Conservation (phyloP, 2,888 invertebrate species). For the Ophion slaviceki region DNA sequence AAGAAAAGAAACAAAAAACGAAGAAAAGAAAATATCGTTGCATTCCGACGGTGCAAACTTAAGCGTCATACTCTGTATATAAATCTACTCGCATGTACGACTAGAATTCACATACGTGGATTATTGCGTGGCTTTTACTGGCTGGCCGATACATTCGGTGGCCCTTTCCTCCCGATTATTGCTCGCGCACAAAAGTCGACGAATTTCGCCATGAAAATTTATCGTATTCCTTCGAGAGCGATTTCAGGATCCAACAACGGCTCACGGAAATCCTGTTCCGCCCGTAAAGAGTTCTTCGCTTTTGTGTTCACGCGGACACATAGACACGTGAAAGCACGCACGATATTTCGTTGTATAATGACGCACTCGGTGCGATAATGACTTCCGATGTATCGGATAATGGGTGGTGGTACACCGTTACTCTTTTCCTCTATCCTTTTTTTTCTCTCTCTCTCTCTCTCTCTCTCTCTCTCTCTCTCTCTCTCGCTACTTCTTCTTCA, state of each 20-base stretch:
- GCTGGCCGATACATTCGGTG: not conserved
- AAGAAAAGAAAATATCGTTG: too few species aligned
- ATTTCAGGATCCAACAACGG: conserved; percentile 8
- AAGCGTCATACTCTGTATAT: not conserved
- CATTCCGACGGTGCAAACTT: too few species aligned
- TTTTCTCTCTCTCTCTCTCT: conserved; percentile 18
- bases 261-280: conserved; percentile 57
- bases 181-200: conserved; percentile 6
- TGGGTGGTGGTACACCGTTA: conserved; percentile 60
- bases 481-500: not conserved
- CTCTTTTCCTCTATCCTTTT: conserved; percentile 25
- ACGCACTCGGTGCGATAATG: conserved; percentile 62
- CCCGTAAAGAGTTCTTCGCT: not conserved
- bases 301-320: not conserved
- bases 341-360: conserved; percentile 56
- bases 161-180: not conserved
- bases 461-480: too few species aligned
- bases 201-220: conserved; percentile 54
- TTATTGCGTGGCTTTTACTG: conserved; percentile 20
- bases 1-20: too few species aligned
- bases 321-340: not conserved
- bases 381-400: conserved; percentile 66
- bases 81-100: too few species aligned
- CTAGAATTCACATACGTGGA: not conserved
- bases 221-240: conserved; percentile 19